Base-by-base conservation (phyloP, 2,113 vertebrate genomes). In the Alexandromys fortis region DNA sequence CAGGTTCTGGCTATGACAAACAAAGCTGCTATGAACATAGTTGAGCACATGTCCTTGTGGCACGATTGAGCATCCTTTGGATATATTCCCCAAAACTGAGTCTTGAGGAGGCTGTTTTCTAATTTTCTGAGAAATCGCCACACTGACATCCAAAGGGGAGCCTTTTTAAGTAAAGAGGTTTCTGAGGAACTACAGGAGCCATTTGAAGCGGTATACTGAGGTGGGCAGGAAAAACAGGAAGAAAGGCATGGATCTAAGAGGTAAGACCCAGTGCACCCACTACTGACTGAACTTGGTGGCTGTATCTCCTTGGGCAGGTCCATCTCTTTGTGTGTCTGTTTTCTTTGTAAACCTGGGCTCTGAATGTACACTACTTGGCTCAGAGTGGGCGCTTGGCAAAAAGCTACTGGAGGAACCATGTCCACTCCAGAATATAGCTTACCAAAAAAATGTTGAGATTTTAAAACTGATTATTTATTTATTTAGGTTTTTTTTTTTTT, bases 231-330 rank as follows among this genome's bases (percentile, higher is more conserved):
- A 28, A 33, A 33, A n/a, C 3, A 7, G 68, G 33, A 19, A 33
- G 68, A 5, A 45, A 4, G n/a, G 33, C 26, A 1, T 5, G 77
- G 90, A 30, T 10, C 26, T 35, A 9, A 35, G 49, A 38, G 5
- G 3, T 0, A 58, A 30, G 42, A 28, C 6, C 3, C 16, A 22
- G 16, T 1, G 1, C 7, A n/a, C 14, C 17, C 61, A 24, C 33
- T 4, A 22, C 4, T 22, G 24, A 6, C 42, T 58, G 21, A 30
- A 35, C 11, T 55, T 0, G 9, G 58, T 16, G 52, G 21, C 1
- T 65, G 4, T 19, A 21, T n/a, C 1, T 19, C 11, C 16, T 42
- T 8, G 19, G 24, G 45, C 9, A 63, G 86, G 26, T n/a, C 35
- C 49, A n/a, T 2, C 28, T 45, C 75, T 63, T 4, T 86, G 42